Percentiles rank a stretch among this genome's conserved stretches.
Evolutionary conservation across 2,113 vertebrate genomes (phyloP).

Genomic region (Hydrochoerus hydrochaeris): DNA sequence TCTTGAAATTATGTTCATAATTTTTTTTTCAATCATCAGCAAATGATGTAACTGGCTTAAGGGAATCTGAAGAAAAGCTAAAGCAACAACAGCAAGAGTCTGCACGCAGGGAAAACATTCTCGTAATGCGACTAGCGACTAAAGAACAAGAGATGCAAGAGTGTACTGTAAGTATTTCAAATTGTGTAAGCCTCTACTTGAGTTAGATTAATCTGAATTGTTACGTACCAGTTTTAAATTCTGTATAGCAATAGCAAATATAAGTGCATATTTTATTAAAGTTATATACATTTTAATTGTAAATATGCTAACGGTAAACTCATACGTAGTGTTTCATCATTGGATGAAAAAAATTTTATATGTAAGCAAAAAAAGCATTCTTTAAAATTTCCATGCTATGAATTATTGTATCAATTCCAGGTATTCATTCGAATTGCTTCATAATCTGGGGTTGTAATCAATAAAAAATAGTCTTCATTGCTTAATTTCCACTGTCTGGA

Average conservation of each 20-base stretch:
- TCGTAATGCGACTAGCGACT: conserved; percentile 98
- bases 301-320: background rate
- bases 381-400: background rate
- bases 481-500: background rate
- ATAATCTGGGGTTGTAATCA: background rate
- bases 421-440: background rate
- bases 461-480: background rate
- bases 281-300: background rate
- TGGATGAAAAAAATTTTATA: background rate
- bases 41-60: conserved; percentile 97
- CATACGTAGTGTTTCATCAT: background rate
- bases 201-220: background rate
- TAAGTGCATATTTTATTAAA: conserved; percentile 2
- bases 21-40: conserved; percentile 85
- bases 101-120: conserved; percentile 98
- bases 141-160: conserved; percentile 99
- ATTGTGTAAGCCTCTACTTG: background rate
- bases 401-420: background rate
- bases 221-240: background rate
- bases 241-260: background rate
- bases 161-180: conserved; percentile 95
- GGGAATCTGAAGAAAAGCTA: conserved; percentile 98
- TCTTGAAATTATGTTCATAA: conserved; percentile 46
- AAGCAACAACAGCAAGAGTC: conserved; percentile 99
- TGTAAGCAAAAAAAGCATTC: background rate